phyloP scores from a whole-genome alignment of 1,140 invertebrate genomes.

The Chymomyza costata region DNA sequence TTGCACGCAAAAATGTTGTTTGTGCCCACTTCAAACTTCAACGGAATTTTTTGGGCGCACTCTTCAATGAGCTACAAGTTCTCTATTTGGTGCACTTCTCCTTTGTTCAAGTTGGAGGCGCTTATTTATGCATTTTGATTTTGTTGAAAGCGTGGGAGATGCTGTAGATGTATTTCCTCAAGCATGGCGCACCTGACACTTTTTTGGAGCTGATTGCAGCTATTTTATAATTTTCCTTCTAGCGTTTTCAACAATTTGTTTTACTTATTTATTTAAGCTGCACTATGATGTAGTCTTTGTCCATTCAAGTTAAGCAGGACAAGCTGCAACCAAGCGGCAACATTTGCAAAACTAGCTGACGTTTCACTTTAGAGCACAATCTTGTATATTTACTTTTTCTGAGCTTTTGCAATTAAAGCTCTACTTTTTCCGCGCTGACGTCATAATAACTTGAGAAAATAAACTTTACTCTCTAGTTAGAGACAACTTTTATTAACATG shows the following conservation, averaged over 20 bases:
- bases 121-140: slow-evolving; percentile 66
- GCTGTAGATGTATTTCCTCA: slow-evolving; percentile 17
- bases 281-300: not conserved
- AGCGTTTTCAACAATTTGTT: slow-evolving; percentile 25
- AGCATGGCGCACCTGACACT: slow-evolving; percentile 34
- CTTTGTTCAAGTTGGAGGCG: slow-evolving; percentile 11
- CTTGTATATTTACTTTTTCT: too few relatives aligned
- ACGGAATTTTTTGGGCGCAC: not conserved
- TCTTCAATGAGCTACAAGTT: not conserved
- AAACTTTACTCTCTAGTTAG: not conserved
- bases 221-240: slow-evolving; percentile 38
- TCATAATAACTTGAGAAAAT: too few relatives aligned
- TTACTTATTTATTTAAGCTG: not conserved
- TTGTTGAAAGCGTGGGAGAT: slow-evolving; percentile 37
- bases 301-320: not conserved
- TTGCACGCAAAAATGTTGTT: slow-evolving; percentile 26
- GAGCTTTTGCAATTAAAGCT: too few relatives aligned
- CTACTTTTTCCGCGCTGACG: too few relatives aligned
- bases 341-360: too few relatives aligned
- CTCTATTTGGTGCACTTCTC: too few relatives aligned
- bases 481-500: slow-evolving; percentile 40
- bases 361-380: too few relatives aligned
- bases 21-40: slow-evolving; percentile 13
- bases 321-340: too few relatives aligned
- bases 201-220: slow-evolving; percentile 36